Evolutionary conservation across 2,797 vertebrate genomes (phyloP), one percentile per base, ranked within the genome.

Genomic region (Meda fulgida): DNA sequence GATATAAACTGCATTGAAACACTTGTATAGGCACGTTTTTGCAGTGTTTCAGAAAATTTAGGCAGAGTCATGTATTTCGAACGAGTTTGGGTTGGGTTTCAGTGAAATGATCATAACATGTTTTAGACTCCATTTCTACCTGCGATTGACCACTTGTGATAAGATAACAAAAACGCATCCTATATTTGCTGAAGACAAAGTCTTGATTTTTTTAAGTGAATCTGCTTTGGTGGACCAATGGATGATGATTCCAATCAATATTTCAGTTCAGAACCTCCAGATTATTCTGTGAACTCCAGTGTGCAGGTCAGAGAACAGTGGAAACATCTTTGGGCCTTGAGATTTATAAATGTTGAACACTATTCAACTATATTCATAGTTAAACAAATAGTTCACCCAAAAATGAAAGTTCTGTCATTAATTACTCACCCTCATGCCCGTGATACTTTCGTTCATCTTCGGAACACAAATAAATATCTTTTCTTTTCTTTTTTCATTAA

Each of bases 231-330:
- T 67, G 40, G n/a, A 51, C 7, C 11, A 19, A 66, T 36, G 48
- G 48, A 79, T 66, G 5, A 29, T 79, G 60, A 66, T 48, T 66
- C 7, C 26, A 34, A 48, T 66, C 29, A 34, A 80, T 66, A 66
- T 80, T 67, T 51, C 63, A 67, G 29, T 80, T 36, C 43, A 67
- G 43, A 19, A 51, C 29, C 43, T 79, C 26, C 11, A 66, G 78
- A 46, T 66, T 48, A 26, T 34, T 79, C 60, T 66, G 34, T 79
- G 19, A 80, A 51, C 40, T 48, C 14, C 29, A 36, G 29, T 18
- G 40, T 80, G 16, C 66, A 43, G 40, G 40, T 66, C 78, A 66
- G 11, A 23, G 31, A 66, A 34, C 8, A 31, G 43, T 48, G 26
- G 48, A 16, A n/a, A 36, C 5, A 53, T 1, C 13, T 53, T 23